Evolutionary conservation across 2,888 invertebrate species (phyloP).

Genomic region (Esperia sulphurella): DNA sequence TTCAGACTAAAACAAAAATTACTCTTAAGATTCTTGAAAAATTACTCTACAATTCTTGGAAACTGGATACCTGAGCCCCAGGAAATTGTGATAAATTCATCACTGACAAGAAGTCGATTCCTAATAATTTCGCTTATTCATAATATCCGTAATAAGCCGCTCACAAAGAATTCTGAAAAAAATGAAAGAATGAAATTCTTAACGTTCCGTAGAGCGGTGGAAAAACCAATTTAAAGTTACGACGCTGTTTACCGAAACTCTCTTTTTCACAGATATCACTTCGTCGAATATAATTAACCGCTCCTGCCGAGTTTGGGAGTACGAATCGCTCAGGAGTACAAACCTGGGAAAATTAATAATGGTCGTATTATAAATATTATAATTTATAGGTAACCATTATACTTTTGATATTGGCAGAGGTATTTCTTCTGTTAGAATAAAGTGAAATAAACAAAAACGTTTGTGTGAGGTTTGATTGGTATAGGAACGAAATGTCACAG

Average conservation of each 20-base stretch:
- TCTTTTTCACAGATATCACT: conserved; percentile 47
- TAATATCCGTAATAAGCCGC: conserved; percentile 13
- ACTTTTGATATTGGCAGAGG: too few species aligned
- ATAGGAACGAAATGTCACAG: too few species aligned
- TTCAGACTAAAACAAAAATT: neutral
- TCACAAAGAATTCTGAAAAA: conserved; percentile 28
- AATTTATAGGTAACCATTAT: neutral
- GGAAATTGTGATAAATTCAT: conserved; percentile 1
- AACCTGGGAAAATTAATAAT: conserved; percentile 4
- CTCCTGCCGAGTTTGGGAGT: conserved; percentile 27
- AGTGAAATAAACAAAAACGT: too few species aligned
- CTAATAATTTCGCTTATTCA: conserved; percentile 11
- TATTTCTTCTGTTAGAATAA: too few species aligned
- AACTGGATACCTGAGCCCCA: neutral
- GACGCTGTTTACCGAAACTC: conserved; percentile 51
- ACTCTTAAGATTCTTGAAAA: neutral
- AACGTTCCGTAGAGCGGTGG: conserved; percentile 29
- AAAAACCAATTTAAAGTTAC: conserved; percentile 57
- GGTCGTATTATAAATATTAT: neutral
- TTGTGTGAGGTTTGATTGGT: too few species aligned
- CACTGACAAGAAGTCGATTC: conserved; percentile 7
- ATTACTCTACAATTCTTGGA: neutral
- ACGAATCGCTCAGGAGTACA: conserved; percentile 22
- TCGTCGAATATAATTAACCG: conserved; percentile 48
- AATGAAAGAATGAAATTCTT: conserved; percentile 31